These are phyloP conservation scores for Menura novaehollandiae DNA, from an alignment of 2,113 vertebrate genomes.

Conservation along the genomic window DNA sequence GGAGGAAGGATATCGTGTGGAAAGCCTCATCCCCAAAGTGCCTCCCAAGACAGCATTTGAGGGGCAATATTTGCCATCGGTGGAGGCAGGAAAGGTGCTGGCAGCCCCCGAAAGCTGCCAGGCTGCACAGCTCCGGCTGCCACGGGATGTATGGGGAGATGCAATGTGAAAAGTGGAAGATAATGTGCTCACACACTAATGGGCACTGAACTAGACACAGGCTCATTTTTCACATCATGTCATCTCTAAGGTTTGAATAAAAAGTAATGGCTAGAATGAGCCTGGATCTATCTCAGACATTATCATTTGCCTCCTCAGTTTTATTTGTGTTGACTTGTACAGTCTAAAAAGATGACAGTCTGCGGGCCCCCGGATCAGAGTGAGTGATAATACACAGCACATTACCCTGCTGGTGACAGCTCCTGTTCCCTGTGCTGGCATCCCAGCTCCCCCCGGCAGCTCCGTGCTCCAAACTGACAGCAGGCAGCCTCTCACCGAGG, in stretches of 20 bases:
- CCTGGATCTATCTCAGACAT: constrained; percentile 92
- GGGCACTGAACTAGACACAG: constrained; percentile 96
- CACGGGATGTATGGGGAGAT: constrained; percentile 81
- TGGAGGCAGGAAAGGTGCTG: constrained; percentile 74
- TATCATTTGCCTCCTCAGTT: constrained; percentile 92
- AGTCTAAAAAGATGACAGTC: constrained; percentile 95
- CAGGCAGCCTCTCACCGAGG: constrained; percentile 86
- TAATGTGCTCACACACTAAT: constrained; percentile 98
- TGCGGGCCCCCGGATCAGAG: constrained; percentile 87
- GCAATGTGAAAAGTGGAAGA: constrained; percentile 92
- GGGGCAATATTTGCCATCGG: constrained; percentile 63
- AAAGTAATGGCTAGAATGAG: constrained; percentile 93
- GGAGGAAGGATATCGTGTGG: rapidly evolving
- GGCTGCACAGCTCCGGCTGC: constrained; percentile 81
- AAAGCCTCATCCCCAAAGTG: not conserved
- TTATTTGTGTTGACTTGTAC: constrained; percentile 99
- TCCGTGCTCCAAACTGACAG: constrained; percentile 96
- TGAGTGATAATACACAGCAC: constrained; percentile 91
- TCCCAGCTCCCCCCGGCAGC: constrained; percentile 90
- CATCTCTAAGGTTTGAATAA: constrained; percentile 97
- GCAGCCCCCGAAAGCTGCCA: constrained; percentile 80
- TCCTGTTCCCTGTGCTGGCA: constrained; percentile 86
- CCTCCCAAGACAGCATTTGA: constrained; percentile 66
- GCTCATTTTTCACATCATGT: constrained; percentile 99
- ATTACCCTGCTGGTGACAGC: constrained; percentile 91